Evolutionary conservation across 2,797 vertebrate species (phyloP).

Genomic region (Orientallactaga sibirica): DNA sequence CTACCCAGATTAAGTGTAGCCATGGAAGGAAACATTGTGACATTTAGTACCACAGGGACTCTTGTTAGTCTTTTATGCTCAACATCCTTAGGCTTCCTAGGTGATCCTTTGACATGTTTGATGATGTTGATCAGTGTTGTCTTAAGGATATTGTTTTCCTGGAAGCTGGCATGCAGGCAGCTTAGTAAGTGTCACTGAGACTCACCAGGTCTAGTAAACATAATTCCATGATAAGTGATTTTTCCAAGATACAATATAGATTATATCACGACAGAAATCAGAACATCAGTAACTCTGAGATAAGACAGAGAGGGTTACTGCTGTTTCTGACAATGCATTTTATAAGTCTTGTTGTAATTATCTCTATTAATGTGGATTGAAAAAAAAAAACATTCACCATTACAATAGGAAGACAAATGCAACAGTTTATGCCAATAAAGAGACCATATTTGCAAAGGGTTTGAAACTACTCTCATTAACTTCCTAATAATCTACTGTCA

Average conservation of each 20-base stretch:
- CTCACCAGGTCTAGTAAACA: not conserved
- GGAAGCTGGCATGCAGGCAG: not conserved
- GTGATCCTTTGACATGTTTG: not conserved
- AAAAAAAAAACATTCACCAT: not conserved
- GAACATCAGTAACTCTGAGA: not conserved
- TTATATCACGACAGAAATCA: not conserved
- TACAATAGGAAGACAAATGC: not conserved
- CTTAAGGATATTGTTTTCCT: not conserved
- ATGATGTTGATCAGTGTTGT: not conserved
- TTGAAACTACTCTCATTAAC: not conserved
- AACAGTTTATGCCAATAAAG: not conserved
- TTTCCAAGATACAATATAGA: not conserved
- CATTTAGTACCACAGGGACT: not conserved
- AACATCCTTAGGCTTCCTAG: not conserved
- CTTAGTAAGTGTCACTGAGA: not conserved
- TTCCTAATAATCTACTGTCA: not conserved
- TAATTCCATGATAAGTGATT: not conserved
- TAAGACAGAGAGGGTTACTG: not conserved
- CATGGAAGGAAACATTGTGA: conserved; percentile 24
- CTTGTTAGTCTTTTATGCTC: conserved; percentile 19
- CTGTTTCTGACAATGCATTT: not conserved
- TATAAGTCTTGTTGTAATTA: not conserved
- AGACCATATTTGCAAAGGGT: not conserved
- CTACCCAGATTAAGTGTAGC: not conserved
- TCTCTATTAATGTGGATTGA: not conserved